Evolutionary conservation across 2,113 vertebrate genomes (phyloP).

Genomic region (Pituophis catenifer): DNA sequence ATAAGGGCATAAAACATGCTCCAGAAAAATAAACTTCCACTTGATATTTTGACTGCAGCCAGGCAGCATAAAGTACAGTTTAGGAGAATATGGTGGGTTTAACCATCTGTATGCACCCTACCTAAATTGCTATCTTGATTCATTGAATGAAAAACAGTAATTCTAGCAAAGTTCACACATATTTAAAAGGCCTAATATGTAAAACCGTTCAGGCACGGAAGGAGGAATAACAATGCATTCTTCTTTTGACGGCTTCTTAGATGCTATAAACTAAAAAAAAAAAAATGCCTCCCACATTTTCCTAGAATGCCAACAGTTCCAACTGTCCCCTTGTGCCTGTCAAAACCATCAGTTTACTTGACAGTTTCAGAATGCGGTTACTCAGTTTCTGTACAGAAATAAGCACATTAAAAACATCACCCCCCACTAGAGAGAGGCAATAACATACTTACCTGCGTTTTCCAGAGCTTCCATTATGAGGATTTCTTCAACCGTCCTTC

Average conservation of each 20-base stretch:
- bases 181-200: slow-evolving; percentile 31
- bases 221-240: slow-evolving; percentile 39
- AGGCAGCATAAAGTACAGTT: slow-evolving; percentile 11
- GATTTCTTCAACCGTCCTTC: neutral
- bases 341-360: slow-evolving; percentile 62
- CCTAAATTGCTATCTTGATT: slow-evolving; percentile 5
- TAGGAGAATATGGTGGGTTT: slow-evolving; percentile 23
- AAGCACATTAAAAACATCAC: slow-evolving; percentile 22
- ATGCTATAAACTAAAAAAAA: slow-evolving; percentile 27
- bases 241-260: slow-evolving; percentile 49
- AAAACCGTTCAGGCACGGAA: slow-evolving; percentile 9
- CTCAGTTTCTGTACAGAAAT: slow-evolving; percentile 60
- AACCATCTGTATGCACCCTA: slow-evolving; percentile 16
- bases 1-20: slow-evolving; percentile 16
- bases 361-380: slow-evolving; percentile 61
- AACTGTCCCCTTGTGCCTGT: slow-evolving; percentile 64
- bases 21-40: slow-evolving; percentile 32
- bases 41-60: slow-evolving; percentile 4
- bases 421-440: neutral
- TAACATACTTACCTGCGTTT: neutral
- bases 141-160: slow-evolving; percentile 22
- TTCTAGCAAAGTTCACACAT: neutral
- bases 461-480: neutral
- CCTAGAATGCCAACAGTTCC: slow-evolving; percentile 60
- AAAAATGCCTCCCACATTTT: slow-evolving; percentile 58